Percentiles rank a stretch among this genome's conserved stretches.
Conservation (phyloP, 1,140 invertebrate genomes). For the Eriocheir sinensis region DNA sequence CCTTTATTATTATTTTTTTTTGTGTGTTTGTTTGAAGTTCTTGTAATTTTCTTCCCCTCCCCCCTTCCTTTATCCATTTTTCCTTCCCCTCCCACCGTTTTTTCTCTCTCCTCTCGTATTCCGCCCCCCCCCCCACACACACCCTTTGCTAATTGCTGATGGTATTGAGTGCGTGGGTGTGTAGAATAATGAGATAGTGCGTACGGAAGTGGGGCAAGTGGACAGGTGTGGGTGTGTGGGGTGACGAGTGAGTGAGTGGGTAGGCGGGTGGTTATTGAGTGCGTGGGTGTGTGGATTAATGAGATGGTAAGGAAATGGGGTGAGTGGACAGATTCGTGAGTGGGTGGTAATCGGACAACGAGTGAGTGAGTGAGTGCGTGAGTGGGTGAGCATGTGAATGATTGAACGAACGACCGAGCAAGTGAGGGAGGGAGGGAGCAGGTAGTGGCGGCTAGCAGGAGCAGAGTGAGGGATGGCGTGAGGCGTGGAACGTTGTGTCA, state of each 20-base stretch:
- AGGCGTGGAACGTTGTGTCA: constrained; percentile 11
- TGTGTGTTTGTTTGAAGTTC: background rate
- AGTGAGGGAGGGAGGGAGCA: background rate
- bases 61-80: background rate
- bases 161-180: too few relatives aligned
- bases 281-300: background rate
- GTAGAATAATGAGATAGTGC: background rate
- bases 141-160: too few relatives aligned
- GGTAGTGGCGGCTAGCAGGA: background rate
- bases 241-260: background rate
- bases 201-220: too few relatives aligned
- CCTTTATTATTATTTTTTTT: too few relatives aligned
- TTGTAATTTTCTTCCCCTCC: background rate
- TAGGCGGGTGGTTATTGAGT: background rate
- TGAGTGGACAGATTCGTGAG: background rate
- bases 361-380: background rate
- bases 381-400: background rate
- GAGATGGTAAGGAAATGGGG: background rate
- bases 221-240: background rate
- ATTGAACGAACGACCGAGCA: background rate
- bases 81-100: too few relatives aligned
- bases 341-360: background rate
- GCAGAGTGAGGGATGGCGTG: background rate
- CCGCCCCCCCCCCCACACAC: too few relatives aligned
- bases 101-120: too few relatives aligned